Evolutionary conservation across 2,888 invertebrate genomes (phyloP).

Genomic region (Cylloceria caligata): DNA sequence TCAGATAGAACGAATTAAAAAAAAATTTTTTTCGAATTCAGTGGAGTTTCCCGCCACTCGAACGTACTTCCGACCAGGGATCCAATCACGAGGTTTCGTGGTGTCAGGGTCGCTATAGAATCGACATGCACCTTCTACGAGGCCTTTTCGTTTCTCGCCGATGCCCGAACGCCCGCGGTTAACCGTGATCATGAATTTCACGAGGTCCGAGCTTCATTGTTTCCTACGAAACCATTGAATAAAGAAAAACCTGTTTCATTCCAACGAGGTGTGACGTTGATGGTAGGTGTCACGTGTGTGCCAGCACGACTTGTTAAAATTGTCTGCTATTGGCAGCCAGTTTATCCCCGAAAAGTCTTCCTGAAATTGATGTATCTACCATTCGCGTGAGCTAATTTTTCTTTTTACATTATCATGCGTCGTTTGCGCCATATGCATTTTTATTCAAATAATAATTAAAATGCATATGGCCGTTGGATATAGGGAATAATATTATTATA

Average conservation of each 20-base stretch:
- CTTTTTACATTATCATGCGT: no score
- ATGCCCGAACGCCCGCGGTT: slow-evolving; percentile 28
- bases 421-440: no score
- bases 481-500: no score
- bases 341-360: no score
- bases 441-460: no score
- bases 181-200: slow-evolving; percentile 60
- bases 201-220: slow-evolving; percentile 20
- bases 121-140: not conserved
- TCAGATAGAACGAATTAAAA: no score
- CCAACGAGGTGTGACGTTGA: not conserved
- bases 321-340: not conserved
- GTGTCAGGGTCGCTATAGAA: slow-evolving; percentile 69
- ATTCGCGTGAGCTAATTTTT: no score
- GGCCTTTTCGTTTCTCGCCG: slow-evolving; percentile 3
- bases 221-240: slow-evolving; percentile 1
- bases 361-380: no score
- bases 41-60: slow-evolving; percentile 31
- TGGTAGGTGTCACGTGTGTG: not conserved
- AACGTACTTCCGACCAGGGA: slow-evolving; percentile 57
- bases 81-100: slow-evolving; percentile 52
- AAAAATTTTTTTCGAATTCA: not conserved
- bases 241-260: slow-evolving; percentile 18
- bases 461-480: no score
- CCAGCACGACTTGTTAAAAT: not conserved